phyloP scores from a whole-genome alignment of 2,113 vertebrate genomes.

The Hippopotamus amphibius region DNA sequence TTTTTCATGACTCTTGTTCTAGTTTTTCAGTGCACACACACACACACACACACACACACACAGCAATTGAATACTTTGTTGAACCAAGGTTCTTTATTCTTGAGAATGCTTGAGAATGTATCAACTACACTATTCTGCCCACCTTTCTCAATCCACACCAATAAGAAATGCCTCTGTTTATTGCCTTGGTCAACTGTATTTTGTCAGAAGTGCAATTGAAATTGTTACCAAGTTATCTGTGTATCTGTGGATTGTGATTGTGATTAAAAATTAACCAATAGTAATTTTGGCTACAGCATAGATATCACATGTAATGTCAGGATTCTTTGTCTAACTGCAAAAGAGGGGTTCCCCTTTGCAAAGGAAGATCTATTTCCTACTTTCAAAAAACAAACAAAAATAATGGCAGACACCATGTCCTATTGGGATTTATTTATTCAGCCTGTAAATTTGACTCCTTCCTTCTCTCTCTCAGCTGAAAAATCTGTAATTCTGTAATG shows the following conservation, averaged over 20 bases:
- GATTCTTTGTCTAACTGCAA: background rate
- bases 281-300: background rate
- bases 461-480: background rate
- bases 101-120: background rate
- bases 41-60: background rate
- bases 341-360: background rate
- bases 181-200: background rate
- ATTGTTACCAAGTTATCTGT: background rate
- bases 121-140: background rate
- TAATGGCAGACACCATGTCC: background rate
- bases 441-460: background rate
- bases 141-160: background rate
- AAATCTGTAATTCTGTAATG: background rate
- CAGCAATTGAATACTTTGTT: background rate
- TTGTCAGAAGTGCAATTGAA: background rate
- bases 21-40: background rate
- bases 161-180: background rate
- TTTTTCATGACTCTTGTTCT: background rate
- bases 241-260: background rate
- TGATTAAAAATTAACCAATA: background rate
- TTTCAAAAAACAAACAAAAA: background rate
- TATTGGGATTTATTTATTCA: background rate
- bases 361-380: background rate
- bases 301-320: background rate
- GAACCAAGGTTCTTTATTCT: background rate